Evolutionary conservation across 2,797 vertebrate genomes (phyloP).

Genomic region (Onychomys leucogaster): DNA sequence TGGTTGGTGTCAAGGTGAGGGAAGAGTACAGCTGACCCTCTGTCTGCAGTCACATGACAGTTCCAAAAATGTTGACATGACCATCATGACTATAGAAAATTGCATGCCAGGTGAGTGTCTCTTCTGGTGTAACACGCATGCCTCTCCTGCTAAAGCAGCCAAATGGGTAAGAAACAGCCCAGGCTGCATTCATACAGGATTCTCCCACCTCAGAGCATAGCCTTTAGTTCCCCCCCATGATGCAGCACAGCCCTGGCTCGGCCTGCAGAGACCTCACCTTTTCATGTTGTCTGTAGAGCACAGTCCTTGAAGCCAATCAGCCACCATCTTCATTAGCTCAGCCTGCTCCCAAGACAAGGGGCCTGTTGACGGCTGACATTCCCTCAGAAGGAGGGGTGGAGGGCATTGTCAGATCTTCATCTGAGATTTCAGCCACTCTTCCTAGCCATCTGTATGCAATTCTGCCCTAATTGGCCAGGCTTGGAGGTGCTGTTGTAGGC

Average conservation of each 20-base stretch:
- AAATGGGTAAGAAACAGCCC: not conserved
- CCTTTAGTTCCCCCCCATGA: not conserved
- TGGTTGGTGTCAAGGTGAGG: not conserved
- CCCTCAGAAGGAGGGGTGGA: not conserved
- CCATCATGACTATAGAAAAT: not conserved
- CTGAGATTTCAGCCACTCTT: not conserved
- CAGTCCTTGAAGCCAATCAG: not conserved
- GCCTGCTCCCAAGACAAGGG: not conserved
- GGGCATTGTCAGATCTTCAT: not conserved
- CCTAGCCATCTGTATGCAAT: not conserved
- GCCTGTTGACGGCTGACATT: not conserved
- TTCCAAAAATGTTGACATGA: not conserved
- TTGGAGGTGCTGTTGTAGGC: not conserved
- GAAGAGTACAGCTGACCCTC: not conserved
- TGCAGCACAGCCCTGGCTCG: too few species aligned
- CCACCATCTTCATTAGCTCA: not conserved
- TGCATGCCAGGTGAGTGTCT: not conserved
- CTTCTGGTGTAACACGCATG: not conserved
- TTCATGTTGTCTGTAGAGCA: not conserved
- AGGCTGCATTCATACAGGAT: not conserved
- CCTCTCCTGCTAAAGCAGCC: not conserved
- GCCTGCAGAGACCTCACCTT: not conserved
- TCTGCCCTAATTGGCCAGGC: not conserved
- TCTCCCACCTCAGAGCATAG: not conserved
- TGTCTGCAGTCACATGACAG: not conserved